phyloP scores from a whole-genome alignment of 2,888 invertebrate genomes.

The Oscheius sp. region DNA sequence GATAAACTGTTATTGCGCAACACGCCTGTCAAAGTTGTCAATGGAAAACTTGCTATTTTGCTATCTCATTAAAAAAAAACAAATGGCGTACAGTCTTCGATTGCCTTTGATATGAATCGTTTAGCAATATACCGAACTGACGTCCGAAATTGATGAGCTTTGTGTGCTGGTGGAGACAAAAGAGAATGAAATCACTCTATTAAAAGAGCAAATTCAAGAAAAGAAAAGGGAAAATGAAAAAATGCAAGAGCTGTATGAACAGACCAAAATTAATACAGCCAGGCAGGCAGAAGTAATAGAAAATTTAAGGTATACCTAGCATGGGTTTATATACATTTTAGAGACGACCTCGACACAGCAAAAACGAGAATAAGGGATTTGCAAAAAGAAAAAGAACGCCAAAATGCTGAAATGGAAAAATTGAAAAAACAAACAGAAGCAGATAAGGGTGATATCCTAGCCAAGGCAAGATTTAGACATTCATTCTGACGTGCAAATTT shows the following conservation, averaged over 20 bases:
- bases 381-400: slow-evolving; percentile 15
- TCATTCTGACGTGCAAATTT: background rate
- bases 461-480: slow-evolving; percentile 15
- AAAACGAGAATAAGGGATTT: slow-evolving; percentile 28
- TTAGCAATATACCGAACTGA: slow-evolving; percentile 54
- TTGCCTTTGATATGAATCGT: slow-evolving; percentile 8
- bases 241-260: slow-evolving; percentile 39
- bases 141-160: slow-evolving; percentile 50
- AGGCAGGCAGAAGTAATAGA: slow-evolving; percentile 50
- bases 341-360: slow-evolving; percentile 41
- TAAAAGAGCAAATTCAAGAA: slow-evolving; percentile 41
- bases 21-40: background rate
- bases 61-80: slow-evolving; percentile 16
- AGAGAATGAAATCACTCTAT: slow-evolving; percentile 38
- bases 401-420: background rate
- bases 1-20: background rate
- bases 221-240: slow-evolving; percentile 26
- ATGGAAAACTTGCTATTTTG: background rate
- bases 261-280: slow-evolving; percentile 32
- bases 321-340: slow-evolving; percentile 4
- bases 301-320: slow-evolving; percentile 32
- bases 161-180: slow-evolving; percentile 42
- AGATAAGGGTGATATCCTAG: slow-evolving; percentile 42
- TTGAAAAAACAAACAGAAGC: slow-evolving; percentile 36
- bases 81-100: slow-evolving; percentile 16